Percentiles rank a stretch among this genome's conserved stretches.
Evolutionary conservation across 1,140 invertebrate species (phyloP).

Genomic region (Scaptodrosophila lebanonensis): DNA sequence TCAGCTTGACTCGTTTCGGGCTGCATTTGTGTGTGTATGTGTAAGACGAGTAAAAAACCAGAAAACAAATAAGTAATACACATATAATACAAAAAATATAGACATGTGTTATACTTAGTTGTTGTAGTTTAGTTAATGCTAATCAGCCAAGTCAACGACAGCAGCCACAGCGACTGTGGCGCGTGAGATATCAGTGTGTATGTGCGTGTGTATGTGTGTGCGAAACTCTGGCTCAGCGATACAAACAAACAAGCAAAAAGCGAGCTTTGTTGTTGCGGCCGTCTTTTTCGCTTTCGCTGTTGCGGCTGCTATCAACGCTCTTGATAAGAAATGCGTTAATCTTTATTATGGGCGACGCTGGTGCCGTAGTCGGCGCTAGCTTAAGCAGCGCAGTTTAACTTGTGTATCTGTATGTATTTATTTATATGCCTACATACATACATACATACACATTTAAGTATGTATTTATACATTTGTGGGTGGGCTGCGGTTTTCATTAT

Average conservation of each 20-base stretch:
- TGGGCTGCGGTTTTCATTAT: too few species aligned
- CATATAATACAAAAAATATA: slow-evolving; percentile 48
- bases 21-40: not conserved
- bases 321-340: slow-evolving; percentile 75
- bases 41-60: slow-evolving; percentile 27
- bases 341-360: slow-evolving; percentile 53
- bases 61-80: slow-evolving; percentile 69
- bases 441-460: slow-evolving; percentile 1
- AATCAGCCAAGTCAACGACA: slow-evolving; percentile 45
- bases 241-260: slow-evolving; percentile 31
- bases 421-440: slow-evolving; percentile 14
- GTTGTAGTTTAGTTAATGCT: slow-evolving; percentile 44
- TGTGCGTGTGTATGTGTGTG: not conserved
- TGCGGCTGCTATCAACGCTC: slow-evolving; percentile 52
- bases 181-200: slow-evolving; percentile 39
- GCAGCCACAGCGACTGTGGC: not conserved
- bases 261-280: slow-evolving; percentile 22
- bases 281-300: slow-evolving; percentile 19
- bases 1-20: slow-evolving; percentile 10
- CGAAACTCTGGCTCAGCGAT: slow-evolving; percentile 1
- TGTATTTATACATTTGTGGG: too few species aligned
- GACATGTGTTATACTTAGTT: slow-evolving; percentile 27
- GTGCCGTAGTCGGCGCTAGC: slow-evolving; percentile 29
- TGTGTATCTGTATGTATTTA: too few species aligned
- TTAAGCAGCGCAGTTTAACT: slow-evolving; percentile 43